Conservation (phyloP, 2,113 vertebrate genomes). For the Oryctolagus cuniculus region mOryCun1.1 NC_091452.1:7827001-7827500, state of each 20-base stretch:
- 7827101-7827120: not conserved
- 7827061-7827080: not conserved
- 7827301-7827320: not conserved
- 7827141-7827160: not conserved
- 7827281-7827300: not conserved
- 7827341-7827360: not conserved
- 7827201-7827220: not conserved
- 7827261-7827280: not conserved
- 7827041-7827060: not conserved
- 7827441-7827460: not conserved
- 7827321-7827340: not conserved
- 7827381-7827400: conserved; percentile 35
- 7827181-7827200: conserved; percentile 3
- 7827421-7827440: not conserved
- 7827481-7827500: not conserved
- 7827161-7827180: not conserved
- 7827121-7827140: not conserved
- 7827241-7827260: not conserved
- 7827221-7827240: not conserved
- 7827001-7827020: not conserved
- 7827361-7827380: not conserved
- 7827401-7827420: not conserved
- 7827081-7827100: not conserved
- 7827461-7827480: not conserved
- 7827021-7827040: not conserved